phyloP scores from a whole-genome alignment of 1,140 invertebrate genomes.

The Lepidurus couesii region DNA sequence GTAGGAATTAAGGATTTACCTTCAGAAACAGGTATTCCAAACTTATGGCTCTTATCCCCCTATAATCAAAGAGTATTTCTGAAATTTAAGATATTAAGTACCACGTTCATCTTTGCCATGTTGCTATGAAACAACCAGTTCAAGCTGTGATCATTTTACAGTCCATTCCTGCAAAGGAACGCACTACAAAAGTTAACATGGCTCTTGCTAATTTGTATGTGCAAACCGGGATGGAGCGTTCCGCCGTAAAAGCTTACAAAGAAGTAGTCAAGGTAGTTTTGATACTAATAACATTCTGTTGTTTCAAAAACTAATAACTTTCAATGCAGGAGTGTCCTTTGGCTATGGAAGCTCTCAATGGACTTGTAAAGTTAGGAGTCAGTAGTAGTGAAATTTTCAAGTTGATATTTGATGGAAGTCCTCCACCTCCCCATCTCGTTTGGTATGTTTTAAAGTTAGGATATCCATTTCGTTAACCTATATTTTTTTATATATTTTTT shows the following conservation, averaged over 20 bases:
- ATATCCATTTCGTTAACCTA: constrained; percentile 33
- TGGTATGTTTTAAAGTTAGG: constrained; percentile 46
- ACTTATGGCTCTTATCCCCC: background rate
- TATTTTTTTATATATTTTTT: background rate
- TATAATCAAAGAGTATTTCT: too few species aligned
- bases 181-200: constrained; percentile 64
- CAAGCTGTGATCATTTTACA: constrained; percentile 62
- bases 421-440: constrained; percentile 46
- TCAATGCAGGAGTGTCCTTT: constrained; percentile 60
- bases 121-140: constrained; percentile 56
- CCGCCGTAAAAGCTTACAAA: constrained; percentile 64
- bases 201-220: constrained; percentile 65
- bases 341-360: constrained; percentile 62
- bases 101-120: constrained; percentile 62
- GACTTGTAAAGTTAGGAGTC: constrained; percentile 59
- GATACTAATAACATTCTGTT: background rate
- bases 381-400: constrained; percentile 43
- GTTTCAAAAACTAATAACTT: background rate
- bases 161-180: constrained; percentile 60
- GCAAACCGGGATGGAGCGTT: constrained; percentile 62
- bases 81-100: constrained; percentile 63
- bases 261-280: constrained; percentile 58
- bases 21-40: constrained; percentile 47
- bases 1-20: constrained; percentile 47
- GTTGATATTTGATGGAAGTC: constrained; percentile 54